phyloP scores from a whole-genome alignment of 1,140 invertebrate species.

The Bombus breviceps region DNA sequence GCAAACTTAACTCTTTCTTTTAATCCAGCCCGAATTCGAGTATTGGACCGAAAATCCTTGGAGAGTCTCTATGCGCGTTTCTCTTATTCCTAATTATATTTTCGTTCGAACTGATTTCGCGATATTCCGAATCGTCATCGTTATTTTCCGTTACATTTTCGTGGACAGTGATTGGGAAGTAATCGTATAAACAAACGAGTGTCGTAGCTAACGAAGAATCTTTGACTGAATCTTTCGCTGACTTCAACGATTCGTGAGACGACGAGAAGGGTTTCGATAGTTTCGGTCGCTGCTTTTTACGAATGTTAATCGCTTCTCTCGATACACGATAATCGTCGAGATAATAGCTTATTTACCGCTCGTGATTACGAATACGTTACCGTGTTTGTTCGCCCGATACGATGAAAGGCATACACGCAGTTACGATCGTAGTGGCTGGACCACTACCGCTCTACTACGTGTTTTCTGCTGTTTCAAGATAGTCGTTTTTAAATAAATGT shows the following conservation, averaged over 20 bases:
- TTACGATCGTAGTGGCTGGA: conserved; percentile 27
- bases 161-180: no score
- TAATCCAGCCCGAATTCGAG: not conserved
- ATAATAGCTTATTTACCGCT: not conserved
- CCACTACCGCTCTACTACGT: not conserved
- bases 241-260: not conserved
- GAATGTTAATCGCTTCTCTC: not conserved
- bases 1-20: not conserved
- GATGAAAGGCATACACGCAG: not conserved
- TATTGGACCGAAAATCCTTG: not conserved
- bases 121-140: not conserved
- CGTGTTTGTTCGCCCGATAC: not conserved
- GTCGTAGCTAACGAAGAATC: not conserved
- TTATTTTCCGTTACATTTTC: not conserved
- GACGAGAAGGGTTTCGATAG: not conserved
- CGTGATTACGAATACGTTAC: not conserved
- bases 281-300: not conserved
- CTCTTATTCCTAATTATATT: not conserved
- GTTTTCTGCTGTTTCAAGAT: not conserved
- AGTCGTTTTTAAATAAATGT: not conserved
- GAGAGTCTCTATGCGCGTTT: not conserved
- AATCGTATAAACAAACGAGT: not conserved
- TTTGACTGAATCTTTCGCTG: not conserved
- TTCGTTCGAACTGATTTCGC: not conserved
- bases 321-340: not conserved